phyloP scores from a whole-genome alignment of 2,113 vertebrate genomes.

The Himantopus leucocephalus region DNA sequence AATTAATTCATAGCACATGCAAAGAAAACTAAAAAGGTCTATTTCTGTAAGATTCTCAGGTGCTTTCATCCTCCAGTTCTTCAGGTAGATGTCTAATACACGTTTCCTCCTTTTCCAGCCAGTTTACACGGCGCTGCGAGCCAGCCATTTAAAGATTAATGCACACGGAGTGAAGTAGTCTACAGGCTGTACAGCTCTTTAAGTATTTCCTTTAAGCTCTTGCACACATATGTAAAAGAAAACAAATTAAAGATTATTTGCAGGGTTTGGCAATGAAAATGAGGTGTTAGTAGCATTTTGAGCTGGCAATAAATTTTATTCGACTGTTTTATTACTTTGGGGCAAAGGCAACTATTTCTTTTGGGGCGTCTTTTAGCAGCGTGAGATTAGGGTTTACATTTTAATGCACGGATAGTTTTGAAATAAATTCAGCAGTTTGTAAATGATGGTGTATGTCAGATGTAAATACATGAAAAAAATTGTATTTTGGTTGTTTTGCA shows the following conservation, averaged over 20 bases:
- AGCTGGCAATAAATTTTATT: slow-evolving; percentile 52
- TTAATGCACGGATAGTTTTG: neutral
- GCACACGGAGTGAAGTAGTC: neutral
- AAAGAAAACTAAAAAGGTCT: neutral
- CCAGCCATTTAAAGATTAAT: neutral
- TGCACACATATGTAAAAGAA: slow-evolving; percentile 37
- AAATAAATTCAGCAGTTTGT: neutral
- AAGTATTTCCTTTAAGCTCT: slow-evolving; percentile 33
- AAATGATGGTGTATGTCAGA: neutral
- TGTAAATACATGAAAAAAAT: neutral
- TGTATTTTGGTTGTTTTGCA: neutral
- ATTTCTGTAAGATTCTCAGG: neutral
- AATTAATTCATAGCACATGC: neutral
- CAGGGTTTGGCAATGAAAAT: slow-evolving; percentile 43
- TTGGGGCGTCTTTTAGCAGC: neutral
- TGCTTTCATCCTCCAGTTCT: neutral
- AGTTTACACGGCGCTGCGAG: neutral
- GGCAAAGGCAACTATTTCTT: slow-evolving; percentile 28
- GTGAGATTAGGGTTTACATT: neutral
- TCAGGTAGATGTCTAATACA: neutral
- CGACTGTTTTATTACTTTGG: neutral
- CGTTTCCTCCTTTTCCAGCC: neutral
- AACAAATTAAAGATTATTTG: slow-evolving; percentile 55
- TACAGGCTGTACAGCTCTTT: neutral
- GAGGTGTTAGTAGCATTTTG: slow-evolving; percentile 50